Conservation (phyloP, 2,797 vertebrate genomes). For the Ptychadena robeensis region DNA sequence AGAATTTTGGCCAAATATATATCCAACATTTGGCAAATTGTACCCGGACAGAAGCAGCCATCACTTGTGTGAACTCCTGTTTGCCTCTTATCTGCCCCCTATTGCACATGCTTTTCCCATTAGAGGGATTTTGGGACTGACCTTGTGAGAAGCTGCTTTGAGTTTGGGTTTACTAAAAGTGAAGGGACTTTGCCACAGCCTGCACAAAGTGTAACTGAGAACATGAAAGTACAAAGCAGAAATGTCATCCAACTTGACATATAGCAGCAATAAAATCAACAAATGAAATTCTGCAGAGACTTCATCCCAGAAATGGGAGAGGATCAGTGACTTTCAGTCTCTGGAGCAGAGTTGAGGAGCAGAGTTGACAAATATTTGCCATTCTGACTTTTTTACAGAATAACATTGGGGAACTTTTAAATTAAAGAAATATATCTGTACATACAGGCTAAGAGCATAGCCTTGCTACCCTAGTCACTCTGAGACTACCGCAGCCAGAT, state of each 20-base stretch:
- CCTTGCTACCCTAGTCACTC: neutral
- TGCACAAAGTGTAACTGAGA: slow-evolving; percentile 1
- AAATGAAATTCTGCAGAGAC: neutral
- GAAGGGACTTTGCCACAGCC: slow-evolving; percentile 37
- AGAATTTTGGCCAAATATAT: too few relatives aligned
- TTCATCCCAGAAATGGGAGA: neutral
- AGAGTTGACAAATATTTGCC: too few relatives aligned
- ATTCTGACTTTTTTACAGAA: neutral
- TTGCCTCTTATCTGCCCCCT: neutral
- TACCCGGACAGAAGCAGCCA: too few relatives aligned
- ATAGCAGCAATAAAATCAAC: slow-evolving; percentile 15
- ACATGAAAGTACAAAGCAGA: neutral
- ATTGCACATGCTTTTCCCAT: neutral
- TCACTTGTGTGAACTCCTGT: neutral
- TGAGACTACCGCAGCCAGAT: too few relatives aligned
- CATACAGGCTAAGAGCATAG: neutral
- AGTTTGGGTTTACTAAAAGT: neutral
- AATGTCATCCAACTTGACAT: slow-evolving; percentile 12
- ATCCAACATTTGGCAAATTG: too few relatives aligned
- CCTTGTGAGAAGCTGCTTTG: neutral
- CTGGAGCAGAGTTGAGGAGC: too few relatives aligned
- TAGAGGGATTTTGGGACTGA: neutral
- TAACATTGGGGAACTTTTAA: neutral
- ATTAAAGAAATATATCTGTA: neutral
- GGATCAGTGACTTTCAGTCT: neutral